Evolutionary conservation across 2,888 invertebrate species (phyloP), one percentile per base, ranked within the genome.

Genomic region (Abrostola tripartita): DNA sequence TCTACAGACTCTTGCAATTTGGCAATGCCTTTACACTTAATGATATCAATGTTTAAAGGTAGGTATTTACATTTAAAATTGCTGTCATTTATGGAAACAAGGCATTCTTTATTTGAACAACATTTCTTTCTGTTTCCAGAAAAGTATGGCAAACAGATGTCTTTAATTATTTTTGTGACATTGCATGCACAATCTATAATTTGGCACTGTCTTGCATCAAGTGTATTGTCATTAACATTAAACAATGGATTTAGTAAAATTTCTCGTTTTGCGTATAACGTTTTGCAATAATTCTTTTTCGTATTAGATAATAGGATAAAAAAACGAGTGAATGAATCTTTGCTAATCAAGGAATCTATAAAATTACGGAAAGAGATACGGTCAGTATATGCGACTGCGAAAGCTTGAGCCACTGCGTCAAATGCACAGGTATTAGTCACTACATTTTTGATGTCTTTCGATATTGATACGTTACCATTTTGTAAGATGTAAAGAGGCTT

Each of bases 381-480:
- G 47, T 61, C 52, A 56, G 61, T 65, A 56, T 60, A 65, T 14
- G 65, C 60, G 54, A 60, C 55, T 37, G 52, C 61, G 52, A 65
- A 65, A 24, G 61, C 57, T 61, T 61, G 61, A 50, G 65, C 36
- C 14, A 61, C 53, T 37, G 61, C 51, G 49, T 61, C 65, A 49
- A 65, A 65, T 24, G 65, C 65, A 61, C 66, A 58, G 35, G 61
- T 56, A 12, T 61, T 61, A 37, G 59, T 59, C 42, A 52, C 50
- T 24, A 60, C 51, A 36, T 41, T 49, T 49, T 51, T 65, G 35
- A 60, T 54, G 12, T 51, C 54, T 54, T 52, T 44, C 37, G 65
- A 54, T 54, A 54, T 65, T 54, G 65, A 53, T 12, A 65, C 50
- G 55, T 65, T 65, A 38, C 65, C 65, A 44, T 65, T 65, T 65